Evolutionary conservation across 1,140 invertebrate species (phyloP).

Genomic region (Pogonus chalceus): DNA sequence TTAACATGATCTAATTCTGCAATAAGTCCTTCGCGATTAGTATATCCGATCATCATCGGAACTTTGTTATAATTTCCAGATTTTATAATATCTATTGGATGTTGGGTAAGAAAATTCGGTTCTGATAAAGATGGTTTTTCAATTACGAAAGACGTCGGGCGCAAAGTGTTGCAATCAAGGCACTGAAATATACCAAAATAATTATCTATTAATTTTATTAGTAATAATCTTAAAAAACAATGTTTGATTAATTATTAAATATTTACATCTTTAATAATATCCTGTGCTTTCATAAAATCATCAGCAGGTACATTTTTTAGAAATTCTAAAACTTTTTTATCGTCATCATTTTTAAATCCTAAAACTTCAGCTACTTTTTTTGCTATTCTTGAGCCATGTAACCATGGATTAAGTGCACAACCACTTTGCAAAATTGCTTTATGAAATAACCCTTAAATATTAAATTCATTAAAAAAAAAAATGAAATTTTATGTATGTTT

Average conservation of each 20-base stretch:
- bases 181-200: neutral
- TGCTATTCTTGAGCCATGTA: neutral
- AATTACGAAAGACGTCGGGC: conserved; percentile 34
- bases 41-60: conserved; percentile 50
- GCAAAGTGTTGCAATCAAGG: no score
- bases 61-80: conserved; percentile 39
- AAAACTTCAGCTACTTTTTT: neutral
- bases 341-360: conserved; percentile 29
- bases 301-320: conserved; percentile 35
- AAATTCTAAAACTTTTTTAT: conserved; percentile 34
- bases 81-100: conserved; percentile 31
- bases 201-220: conserved; percentile 1
- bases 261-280: conserved; percentile 18
- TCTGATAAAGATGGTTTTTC: conserved; percentile 33
- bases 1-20: conserved; percentile 31
- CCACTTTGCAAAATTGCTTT: conserved; percentile 49
- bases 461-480: neutral
- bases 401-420: conserved; percentile 43
- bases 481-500: neutral
- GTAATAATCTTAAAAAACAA: no score
- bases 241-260: no score
- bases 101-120: conserved; percentile 33
- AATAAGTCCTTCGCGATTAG: conserved; percentile 43
- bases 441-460: conserved; percentile 35
- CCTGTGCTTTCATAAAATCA: conserved; percentile 29